Conservation (phyloP, 2,113 vertebrate species). For the Aldabrachelys gigantea region DNA sequence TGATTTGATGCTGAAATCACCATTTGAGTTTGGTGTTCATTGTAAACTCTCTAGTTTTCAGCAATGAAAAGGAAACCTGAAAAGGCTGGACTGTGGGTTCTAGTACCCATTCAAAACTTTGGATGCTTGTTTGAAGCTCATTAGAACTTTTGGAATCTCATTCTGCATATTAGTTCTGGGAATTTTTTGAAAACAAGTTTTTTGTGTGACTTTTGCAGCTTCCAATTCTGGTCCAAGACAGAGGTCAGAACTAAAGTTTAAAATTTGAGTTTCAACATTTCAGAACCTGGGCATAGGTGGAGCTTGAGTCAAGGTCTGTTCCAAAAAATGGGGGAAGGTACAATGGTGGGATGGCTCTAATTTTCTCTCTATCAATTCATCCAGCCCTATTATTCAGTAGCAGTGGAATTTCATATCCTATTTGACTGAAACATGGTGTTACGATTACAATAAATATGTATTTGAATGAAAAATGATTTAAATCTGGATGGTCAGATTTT, state of each 20-base stretch:
- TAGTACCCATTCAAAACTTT: neutral
- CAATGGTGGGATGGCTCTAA: neutral
- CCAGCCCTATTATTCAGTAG: neutral
- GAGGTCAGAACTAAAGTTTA: neutral
- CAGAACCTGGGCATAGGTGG: neutral
- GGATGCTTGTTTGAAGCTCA: neutral
- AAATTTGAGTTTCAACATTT: neutral
- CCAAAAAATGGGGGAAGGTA: neutral
- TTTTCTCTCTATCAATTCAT: neutral
- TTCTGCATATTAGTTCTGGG: neutral
- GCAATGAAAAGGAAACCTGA: neutral
- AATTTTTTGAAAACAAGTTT: neutral
- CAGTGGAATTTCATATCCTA: neutral
- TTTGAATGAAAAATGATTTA: conserved; percentile 34
- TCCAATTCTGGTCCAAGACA: neutral
- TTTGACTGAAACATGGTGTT: neutral
- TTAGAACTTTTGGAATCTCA: neutral
- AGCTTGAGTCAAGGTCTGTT: neutral
- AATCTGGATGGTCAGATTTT: conserved; percentile 19
- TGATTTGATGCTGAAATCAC: neutral
- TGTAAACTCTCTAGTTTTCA: neutral
- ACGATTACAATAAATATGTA: conserved; percentile 9
- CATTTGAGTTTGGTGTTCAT: conserved; percentile 17
- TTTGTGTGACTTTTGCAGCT: neutral
- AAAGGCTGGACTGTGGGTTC: conserved; percentile 9